Evolutionary conservation across 2,113 vertebrate species (phyloP).

Genomic region (Sialia sialis): DNA sequence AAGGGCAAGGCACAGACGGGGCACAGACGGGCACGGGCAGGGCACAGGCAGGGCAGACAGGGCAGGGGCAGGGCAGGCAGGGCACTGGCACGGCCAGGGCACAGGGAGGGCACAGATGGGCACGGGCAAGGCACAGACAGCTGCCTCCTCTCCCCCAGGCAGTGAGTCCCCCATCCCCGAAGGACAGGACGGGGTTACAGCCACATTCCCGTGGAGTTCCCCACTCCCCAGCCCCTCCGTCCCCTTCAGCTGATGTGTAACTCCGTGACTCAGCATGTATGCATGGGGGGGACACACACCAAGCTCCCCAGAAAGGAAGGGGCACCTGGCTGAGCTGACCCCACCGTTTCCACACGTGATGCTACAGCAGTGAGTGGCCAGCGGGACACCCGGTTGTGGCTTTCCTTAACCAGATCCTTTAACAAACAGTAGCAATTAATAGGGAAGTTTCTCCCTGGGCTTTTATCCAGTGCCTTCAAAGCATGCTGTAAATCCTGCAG

Average conservation of each 20-base stretch:
- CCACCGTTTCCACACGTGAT: neutral
- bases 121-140: neutral
- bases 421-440: neutral
- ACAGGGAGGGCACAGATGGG: neutral
- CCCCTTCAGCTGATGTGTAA: neutral
- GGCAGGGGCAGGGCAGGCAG: too few species aligned
- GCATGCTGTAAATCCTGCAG: neutral
- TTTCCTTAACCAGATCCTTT: neutral
- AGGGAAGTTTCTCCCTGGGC: neutral
- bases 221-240: neutral
- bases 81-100: neutral
- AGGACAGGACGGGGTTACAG: neutral
- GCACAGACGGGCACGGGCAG: too few species aligned
- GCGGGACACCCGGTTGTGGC: neutral
- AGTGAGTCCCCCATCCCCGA: neutral
- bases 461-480: neutral
- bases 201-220: neutral
- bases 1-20: neutral
- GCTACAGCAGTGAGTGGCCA: neutral
- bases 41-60: neutral
- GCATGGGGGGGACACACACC: rapidly evolving
- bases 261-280: neutral
- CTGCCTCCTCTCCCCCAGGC: neutral
- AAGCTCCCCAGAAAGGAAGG: neutral
- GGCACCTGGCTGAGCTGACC: neutral